A percentile compares a stretch with the other conserved stretches of the same genome.
These are phyloP conservation scores for Pelobates cultripes DNA, from an alignment of 2,797 vertebrate species.

Conservation along the genomic window DNA sequence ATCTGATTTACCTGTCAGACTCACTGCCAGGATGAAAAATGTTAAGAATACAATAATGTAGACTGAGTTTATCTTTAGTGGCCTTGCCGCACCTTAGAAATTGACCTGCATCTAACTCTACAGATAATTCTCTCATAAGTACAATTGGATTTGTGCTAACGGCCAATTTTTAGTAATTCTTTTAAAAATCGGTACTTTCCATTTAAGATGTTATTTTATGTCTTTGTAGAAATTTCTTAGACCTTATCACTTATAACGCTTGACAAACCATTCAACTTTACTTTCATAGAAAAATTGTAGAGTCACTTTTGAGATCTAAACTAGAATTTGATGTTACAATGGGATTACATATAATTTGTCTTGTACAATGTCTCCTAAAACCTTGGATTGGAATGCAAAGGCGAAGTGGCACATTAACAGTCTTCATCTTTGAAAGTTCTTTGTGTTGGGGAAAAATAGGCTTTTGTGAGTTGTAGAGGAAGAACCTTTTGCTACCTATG, in stretches of 20 bases:
- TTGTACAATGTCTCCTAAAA: slow-evolving; percentile 27
- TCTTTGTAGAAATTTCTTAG: not conserved
- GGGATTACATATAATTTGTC: slow-evolving; percentile 36
- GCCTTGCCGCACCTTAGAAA: slow-evolving; percentile 28
- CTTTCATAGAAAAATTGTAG: slow-evolving; percentile 22
- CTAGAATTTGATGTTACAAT: slow-evolving; percentile 40
- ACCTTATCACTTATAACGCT: slow-evolving; percentile 1
- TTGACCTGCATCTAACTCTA: slow-evolving; percentile 16
- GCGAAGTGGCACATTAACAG: slow-evolving; percentile 27
- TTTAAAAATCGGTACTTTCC: not conserved
- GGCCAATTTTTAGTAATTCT: not conserved
- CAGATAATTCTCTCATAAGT: slow-evolving; percentile 26
- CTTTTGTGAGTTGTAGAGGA: slow-evolving; percentile 37
- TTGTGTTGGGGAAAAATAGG: slow-evolving; percentile 29
- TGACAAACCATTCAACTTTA: slow-evolving; percentile 11
- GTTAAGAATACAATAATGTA: slow-evolving; percentile 34
- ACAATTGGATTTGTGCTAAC: not conserved
- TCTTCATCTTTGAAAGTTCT: slow-evolving; percentile 30
- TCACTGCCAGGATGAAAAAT: slow-evolving; percentile 43
- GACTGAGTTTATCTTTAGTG: slow-evolving; percentile 42
- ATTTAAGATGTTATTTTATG: not conserved
- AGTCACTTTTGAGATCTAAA: slow-evolving; percentile 28
- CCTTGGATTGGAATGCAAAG: slow-evolving; percentile 11
- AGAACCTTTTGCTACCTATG: slow-evolving; percentile 28
- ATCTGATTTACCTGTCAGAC: slow-evolving; percentile 50